A percentile compares a stretch with the other conserved stretches of the same genome.
These are phyloP conservation scores for Vireo altiloquus DNA, from an alignment of 2,113 vertebrate genomes.

Conservation along the genomic window DNA sequence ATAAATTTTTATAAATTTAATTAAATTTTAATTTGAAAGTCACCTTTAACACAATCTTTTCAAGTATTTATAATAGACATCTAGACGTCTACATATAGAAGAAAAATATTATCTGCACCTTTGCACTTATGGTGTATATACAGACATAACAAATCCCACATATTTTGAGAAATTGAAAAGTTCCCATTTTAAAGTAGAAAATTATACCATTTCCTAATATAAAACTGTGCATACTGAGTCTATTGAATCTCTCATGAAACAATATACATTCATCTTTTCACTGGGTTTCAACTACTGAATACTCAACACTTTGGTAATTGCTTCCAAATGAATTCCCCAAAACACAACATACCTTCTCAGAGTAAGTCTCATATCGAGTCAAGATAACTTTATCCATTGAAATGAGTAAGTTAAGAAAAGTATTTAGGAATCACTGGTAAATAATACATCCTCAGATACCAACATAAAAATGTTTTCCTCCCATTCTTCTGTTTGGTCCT, in stretches of 20 bases:
- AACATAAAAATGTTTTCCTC: background rate
- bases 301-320: background rate
- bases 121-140: background rate
- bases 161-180: background rate
- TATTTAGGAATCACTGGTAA: background rate
- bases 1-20: background rate
- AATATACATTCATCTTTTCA: background rate
- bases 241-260: background rate
- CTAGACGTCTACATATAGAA: background rate
- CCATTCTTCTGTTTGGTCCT: background rate
- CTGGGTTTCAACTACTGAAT: background rate
- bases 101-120: background rate
- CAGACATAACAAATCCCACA: background rate
- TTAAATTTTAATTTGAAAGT: background rate
- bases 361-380: background rate
- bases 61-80: background rate
- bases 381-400: background rate
- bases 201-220: background rate
- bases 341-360: background rate
- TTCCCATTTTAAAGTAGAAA: background rate
- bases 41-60: background rate
- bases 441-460: background rate
- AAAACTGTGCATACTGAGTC: background rate
- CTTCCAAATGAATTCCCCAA: slow-evolving; percentile 21
- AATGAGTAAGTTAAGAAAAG: background rate